A percentile compares a stretch with the other conserved stretches of the same genome.
Conservation (phyloP, 2,113 vertebrate genomes). For the Gopherus evgoodei region DNA sequence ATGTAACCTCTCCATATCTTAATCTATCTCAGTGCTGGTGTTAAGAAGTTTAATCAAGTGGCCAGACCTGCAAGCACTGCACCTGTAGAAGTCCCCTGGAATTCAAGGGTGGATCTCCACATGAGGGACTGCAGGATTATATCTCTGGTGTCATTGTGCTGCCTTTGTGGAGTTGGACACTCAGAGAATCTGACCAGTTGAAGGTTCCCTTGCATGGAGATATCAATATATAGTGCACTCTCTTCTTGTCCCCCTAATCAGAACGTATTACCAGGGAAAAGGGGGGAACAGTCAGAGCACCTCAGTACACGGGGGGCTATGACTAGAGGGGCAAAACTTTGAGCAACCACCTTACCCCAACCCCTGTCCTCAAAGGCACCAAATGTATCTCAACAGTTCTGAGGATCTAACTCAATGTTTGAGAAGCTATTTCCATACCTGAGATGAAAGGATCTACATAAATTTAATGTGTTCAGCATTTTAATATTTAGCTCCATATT, state of each 20-base stretch:
- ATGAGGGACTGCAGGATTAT: not conserved
- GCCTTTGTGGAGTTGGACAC: not conserved
- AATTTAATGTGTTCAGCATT: not conserved
- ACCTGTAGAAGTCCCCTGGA: not conserved
- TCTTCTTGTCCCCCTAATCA: not conserved
- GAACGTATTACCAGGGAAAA: not conserved
- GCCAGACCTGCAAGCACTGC: rapidly evolving
- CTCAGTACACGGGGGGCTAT: not conserved
- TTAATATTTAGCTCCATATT: not conserved
- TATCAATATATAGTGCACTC: not conserved
- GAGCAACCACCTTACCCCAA: not conserved
- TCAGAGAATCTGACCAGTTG: not conserved
- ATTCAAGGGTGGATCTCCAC: not conserved
- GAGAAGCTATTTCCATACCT: not conserved
- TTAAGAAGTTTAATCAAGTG: not conserved
- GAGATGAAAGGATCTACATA: not conserved
- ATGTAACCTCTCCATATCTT: not conserved
- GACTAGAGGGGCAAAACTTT: not conserved
- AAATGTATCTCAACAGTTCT: rapidly evolving
- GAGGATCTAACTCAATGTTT: not conserved
- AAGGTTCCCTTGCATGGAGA: not conserved
- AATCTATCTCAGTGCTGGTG: not conserved
- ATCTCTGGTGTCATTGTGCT: rapidly evolving
- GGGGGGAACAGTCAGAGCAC: rapidly evolving
- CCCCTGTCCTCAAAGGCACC: not conserved